Percentiles rank a stretch among this genome's conserved stretches.
Conservation (phyloP, 2,113 vertebrate species). For the Cervus canadensis region DNA sequence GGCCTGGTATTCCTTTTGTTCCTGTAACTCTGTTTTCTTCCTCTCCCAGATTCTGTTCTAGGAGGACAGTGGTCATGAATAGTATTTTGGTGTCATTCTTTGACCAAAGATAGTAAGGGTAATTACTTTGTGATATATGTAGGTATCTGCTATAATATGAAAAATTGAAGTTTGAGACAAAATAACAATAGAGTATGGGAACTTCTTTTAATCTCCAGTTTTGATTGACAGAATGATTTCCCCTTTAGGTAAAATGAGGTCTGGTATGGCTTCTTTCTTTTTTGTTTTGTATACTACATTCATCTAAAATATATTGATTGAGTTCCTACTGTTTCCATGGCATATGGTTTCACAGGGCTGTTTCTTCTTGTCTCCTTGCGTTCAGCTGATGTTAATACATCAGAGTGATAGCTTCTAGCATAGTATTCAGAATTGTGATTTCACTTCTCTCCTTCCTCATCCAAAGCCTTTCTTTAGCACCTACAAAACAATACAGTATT, state of each 20-base stretch:
- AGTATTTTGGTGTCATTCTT: constrained; percentile 10
- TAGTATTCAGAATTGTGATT: not conserved
- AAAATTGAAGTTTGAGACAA: constrained; percentile 41
- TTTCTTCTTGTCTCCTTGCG: not conserved
- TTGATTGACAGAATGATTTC: not conserved
- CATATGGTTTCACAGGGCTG: not conserved
- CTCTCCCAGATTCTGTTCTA: not conserved
- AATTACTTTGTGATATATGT: not conserved
- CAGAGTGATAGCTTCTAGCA: not conserved
- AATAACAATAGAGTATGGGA: not conserved
- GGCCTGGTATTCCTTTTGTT: not conserved
- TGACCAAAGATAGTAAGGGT: not conserved
- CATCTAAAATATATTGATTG: not conserved
- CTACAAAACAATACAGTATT: not conserved
- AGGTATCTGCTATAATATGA: not conserved
- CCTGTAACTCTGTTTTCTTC: not conserved
- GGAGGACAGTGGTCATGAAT: not conserved
- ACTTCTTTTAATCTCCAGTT: not conserved
- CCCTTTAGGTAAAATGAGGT: not conserved
- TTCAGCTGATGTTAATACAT: not conserved
- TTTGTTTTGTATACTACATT: not conserved
- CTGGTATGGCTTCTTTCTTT: not conserved
- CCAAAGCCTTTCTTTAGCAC: not conserved
- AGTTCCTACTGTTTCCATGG: not conserved
- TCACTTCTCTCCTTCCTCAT: not conserved